Conservation (phyloP, 2,797 vertebrate genomes). For the Cottoperca gobio region DNA sequence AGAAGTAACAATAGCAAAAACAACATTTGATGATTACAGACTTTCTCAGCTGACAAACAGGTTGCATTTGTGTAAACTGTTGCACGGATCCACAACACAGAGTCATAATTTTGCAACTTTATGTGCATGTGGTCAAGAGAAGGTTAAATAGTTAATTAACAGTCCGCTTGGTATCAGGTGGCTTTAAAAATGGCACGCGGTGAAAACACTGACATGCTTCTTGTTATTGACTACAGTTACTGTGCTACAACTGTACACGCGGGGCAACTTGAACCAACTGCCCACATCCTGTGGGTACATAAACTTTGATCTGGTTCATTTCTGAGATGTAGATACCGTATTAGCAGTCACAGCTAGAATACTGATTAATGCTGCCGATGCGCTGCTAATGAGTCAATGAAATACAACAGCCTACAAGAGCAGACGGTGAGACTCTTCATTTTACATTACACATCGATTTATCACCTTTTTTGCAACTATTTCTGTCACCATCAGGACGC, state of each 20-base stretch:
- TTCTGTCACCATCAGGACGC: constrained; percentile 38
- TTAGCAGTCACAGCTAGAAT: constrained; percentile 35
- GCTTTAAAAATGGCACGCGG: neutral
- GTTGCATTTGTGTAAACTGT: neutral
- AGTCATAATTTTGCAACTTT: neutral
- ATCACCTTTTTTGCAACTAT: constrained; percentile 28
- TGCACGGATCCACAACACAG: neutral
- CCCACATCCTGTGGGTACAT: constrained; percentile 40
- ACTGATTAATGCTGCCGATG: constrained; percentile 47
- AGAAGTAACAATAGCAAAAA: neutral
- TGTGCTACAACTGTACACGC: constrained; percentile 3
- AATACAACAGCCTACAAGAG: constrained; percentile 39
- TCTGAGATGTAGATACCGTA: constrained; percentile 29
- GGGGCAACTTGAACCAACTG: constrained; percentile 4
- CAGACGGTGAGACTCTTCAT: constrained; percentile 41
- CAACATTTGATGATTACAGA: neutral
- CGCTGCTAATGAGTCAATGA: constrained; percentile 46
- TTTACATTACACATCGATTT: constrained; percentile 47
- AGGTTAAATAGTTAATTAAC: constrained; percentile 19
- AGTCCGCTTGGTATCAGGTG: constrained; percentile 1
- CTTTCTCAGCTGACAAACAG: neutral
- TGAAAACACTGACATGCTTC: constrained; percentile 26
- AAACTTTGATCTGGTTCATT: constrained; percentile 40
- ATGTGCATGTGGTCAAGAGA: neutral
- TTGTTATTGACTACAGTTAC: constrained; percentile 26